These are phyloP conservation scores for Monomorium pharaonis DNA, from an alignment of 1,140 invertebrate genomes.

Conservation along the genomic window DNA sequence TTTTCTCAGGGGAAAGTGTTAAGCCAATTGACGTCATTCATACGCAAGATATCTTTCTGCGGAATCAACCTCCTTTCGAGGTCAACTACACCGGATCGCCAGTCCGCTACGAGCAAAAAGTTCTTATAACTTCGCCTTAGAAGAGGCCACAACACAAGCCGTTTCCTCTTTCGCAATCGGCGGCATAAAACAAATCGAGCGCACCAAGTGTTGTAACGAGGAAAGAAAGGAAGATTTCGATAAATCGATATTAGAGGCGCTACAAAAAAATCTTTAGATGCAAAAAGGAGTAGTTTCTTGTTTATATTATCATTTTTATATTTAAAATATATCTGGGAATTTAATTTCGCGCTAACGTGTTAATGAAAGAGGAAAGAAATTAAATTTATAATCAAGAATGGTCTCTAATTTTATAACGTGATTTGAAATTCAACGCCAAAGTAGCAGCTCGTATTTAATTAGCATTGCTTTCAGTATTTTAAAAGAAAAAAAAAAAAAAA, in stretches of 20 bases:
- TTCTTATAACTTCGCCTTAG: constrained; percentile 22
- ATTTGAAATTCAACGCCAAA: not conserved
- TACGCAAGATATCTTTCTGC: constrained; percentile 73
- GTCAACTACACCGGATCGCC: constrained; percentile 69
- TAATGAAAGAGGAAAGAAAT: not conserved
- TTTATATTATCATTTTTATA: not conserved
- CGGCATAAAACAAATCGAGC: constrained; percentile 46
- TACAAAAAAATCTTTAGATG: not conserved
- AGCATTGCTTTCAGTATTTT: not conserved
- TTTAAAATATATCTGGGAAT: not conserved
- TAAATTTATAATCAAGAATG: not conserved
- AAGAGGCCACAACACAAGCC: constrained; percentile 26
- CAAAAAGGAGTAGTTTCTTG: not conserved
- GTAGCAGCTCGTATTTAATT: not conserved
- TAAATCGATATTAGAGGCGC: not conserved
- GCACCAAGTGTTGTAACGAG: constrained; percentile 18
- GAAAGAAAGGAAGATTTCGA: not conserved
- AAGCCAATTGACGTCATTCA: constrained; percentile 79
- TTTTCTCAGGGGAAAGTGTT: constrained; percentile 80
- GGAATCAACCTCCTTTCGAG: constrained; percentile 80
- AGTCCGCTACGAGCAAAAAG: constrained; percentile 37
- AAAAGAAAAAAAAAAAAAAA: constrained; percentile 4
- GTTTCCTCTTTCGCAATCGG: constrained; percentile 52
- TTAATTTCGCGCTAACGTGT: not conserved
- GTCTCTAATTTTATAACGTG: not conserved